Evolutionary conservation across 2,113 vertebrate species (phyloP).

Genomic region (Herpetotheres cachinnans): DNA sequence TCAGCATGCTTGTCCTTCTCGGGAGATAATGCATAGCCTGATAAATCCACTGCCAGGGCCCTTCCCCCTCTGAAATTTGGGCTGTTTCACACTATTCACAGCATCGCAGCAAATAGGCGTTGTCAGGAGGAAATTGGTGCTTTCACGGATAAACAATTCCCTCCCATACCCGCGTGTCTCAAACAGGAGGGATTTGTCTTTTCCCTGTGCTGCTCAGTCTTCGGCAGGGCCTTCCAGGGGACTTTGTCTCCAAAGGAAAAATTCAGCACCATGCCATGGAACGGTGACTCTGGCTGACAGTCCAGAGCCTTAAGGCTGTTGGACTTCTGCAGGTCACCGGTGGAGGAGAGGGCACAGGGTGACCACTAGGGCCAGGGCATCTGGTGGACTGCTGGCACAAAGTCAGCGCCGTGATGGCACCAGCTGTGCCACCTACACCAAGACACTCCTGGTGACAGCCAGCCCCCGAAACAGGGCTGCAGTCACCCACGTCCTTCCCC

Average conservation of each 20-base stretch:
- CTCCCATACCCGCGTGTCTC: background rate
- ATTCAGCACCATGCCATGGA: background rate
- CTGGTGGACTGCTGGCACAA: background rate
- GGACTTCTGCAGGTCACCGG: background rate
- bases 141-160: background rate
- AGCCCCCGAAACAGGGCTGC: background rate
- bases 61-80: background rate
- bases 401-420: fast-evolving
- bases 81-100: background rate
- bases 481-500: fast-evolving
- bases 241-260: background rate
- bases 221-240: background rate
- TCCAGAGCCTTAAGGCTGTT: background rate
- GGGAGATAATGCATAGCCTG: background rate
- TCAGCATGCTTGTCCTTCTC: background rate
- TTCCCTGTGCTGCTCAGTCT: background rate
- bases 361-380: fast-evolving
- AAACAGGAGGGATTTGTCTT: background rate
- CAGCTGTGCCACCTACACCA: background rate
- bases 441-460: background rate
- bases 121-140: background rate
- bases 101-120: background rate
- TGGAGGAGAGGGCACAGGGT: background rate
- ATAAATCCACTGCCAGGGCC: background rate
- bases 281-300: background rate